Evolutionary conservation across 1,140 invertebrate species (phyloP).

Genomic region (Sycobia sp.): DNA sequence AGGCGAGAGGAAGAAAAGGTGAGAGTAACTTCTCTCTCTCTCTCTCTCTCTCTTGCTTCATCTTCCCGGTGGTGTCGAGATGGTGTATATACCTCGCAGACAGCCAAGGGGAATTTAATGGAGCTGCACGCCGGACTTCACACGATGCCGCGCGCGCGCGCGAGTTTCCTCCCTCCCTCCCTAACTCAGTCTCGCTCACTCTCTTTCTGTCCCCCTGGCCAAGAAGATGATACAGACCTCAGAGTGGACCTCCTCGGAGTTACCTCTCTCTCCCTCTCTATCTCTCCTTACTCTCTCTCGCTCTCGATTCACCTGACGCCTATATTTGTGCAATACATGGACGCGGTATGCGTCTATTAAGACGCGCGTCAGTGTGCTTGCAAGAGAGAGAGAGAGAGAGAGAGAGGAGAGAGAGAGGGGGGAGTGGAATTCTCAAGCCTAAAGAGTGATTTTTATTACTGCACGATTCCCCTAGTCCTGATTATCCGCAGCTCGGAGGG

Average conservation of each 20-base stretch:
- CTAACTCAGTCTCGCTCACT: no score
- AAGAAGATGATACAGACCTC: slow-evolving; percentile 57
- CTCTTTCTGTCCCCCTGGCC: slow-evolving; percentile 35
- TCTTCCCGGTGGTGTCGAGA: slow-evolving; percentile 38
- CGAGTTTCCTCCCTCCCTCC: slow-evolving; percentile 35
- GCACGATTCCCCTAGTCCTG: background rate
- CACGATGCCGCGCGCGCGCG: slow-evolving; percentile 59
- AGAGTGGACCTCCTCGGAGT: slow-evolving; percentile 46
- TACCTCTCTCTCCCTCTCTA: slow-evolving; percentile 35
- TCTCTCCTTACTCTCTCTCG: slow-evolving; percentile 22
- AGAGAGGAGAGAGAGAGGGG: no score
- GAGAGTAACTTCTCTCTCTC: slow-evolving; percentile 27
- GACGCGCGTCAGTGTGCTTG: no score
- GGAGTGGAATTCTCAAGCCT: background rate
- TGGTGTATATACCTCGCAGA: slow-evolving; percentile 52
- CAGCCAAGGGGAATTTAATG: slow-evolving; percentile 57
- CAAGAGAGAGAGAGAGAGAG: no score
- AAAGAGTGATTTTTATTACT: slow-evolving; percentile 14
- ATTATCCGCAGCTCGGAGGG: slow-evolving; percentile 3
- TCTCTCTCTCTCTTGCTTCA: background rate
- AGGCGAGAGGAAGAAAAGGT: slow-evolving; percentile 30
- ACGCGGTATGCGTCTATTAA: background rate
- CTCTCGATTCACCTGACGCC: slow-evolving; percentile 22
- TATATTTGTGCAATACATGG: background rate
- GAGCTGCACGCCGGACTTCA: slow-evolving; percentile 53